Evolutionary conservation across 2,888 invertebrate genomes (phyloP).

Genomic region (Ophioninae sp.): DNA sequence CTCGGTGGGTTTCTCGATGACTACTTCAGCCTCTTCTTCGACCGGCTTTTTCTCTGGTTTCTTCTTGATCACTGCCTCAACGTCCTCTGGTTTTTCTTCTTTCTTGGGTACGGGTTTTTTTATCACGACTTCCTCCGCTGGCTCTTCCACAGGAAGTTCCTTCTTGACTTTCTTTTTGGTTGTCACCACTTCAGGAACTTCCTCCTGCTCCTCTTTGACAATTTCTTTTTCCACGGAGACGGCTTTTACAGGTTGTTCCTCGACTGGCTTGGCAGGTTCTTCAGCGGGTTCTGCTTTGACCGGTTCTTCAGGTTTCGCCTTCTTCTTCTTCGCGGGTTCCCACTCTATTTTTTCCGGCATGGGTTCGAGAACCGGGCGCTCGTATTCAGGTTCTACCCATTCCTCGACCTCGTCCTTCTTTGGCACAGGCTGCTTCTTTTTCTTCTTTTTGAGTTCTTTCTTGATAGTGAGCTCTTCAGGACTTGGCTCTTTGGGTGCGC

Average conservation of each 20-base stretch:
- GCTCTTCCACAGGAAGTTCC: constrained; percentile 60
- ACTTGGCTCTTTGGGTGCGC: constrained; percentile 55
- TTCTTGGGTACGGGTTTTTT: constrained; percentile 64
- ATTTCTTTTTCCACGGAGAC: constrained; percentile 56
- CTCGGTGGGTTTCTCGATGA: constrained; percentile 75
- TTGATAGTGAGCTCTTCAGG: constrained; percentile 69
- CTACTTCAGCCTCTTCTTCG: constrained; percentile 79
- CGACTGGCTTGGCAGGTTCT: constrained; percentile 54
- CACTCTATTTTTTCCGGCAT: constrained; percentile 65
- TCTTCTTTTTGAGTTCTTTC: constrained; percentile 65
- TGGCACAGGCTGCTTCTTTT: constrained; percentile 63
- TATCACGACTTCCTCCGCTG: constrained; percentile 67
- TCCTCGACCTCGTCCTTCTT: constrained; percentile 67
- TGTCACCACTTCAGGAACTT: constrained; percentile 78
- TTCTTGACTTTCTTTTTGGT: constrained; percentile 72
- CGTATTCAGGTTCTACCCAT: constrained; percentile 68
- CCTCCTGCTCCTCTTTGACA: constrained; percentile 73
- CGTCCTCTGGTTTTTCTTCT: constrained; percentile 71
- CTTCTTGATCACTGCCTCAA: constrained; percentile 70
- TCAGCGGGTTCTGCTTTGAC: constrained; percentile 57
- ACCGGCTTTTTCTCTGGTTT: constrained; percentile 65
- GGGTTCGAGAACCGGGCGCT: constrained; percentile 68
- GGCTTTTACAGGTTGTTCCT: constrained; percentile 60
- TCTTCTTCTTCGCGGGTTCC: constrained; percentile 66
- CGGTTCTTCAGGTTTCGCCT: constrained; percentile 56